Base-by-base conservation (phyloP, 2,797 vertebrate species). In the Microcaecilia unicolor region DNA sequence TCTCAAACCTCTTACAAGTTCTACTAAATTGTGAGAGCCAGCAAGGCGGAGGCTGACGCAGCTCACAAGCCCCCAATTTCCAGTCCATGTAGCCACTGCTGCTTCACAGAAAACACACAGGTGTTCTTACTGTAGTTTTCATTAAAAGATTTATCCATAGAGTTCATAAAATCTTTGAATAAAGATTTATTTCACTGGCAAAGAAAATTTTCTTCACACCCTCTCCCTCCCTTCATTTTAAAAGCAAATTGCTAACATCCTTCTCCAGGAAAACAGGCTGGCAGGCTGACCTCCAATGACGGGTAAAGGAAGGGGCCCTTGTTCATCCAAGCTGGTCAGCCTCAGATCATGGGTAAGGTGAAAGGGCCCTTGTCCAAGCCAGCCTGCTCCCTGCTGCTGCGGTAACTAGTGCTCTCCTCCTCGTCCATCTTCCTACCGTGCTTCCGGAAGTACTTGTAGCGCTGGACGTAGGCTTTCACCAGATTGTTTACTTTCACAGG, bases 391-490 rank as follows among this genome's bases (percentile, higher is more conserved):
- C 64, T 74, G 13, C 61, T 46, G 1, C 54, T 51, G 34, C 61
- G 36, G 2, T 65, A 59, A 10, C 51, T 54, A 0, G 62, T 58
- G 28, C 25, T 31, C 9, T 43, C 40, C 4, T 69, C 65, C 4
- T 92, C 89, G 2, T 89, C 89, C 53, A 90, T 88, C 52, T 83
- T 90, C 48, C 89, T 89, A 8, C 88, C 88, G 1, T 93, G 91
- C 78, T 93, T 92, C 71, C 91, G 76, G 59, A 93, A 91, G 62
- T 94, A 93, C 55, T 89, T 93, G 81, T 94, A 94, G 30, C 90
- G 83, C 61, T 96, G 90, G 22, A 94, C 91, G 8, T 96, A 96
- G 13, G 91, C 84, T 46, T 89, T 89, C 3, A 96, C 87, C 10
- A 96, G 69, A 74, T 91, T 92, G 75, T 85, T 89, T 58, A 96